Percentiles rank a stretch among this genome's conserved stretches.
phyloP scores from a whole-genome alignment of 2,797 vertebrate genomes.

The Champsocephalus esox region DNA sequence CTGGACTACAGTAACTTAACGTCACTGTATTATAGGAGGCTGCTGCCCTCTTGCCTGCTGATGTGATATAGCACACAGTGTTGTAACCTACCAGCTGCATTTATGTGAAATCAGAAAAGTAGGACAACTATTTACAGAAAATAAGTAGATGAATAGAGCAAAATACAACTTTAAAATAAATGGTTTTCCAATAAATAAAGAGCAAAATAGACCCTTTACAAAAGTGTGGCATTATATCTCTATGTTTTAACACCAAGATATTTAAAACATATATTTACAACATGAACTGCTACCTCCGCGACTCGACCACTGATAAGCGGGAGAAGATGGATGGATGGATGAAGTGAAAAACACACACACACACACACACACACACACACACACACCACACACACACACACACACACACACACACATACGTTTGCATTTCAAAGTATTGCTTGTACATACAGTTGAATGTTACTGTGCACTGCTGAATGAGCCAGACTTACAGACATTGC shows the following conservation, averaged over 20 bases:
- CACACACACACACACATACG: neutral
- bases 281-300: neutral
- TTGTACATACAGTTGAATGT: no score
- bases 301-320: no score
- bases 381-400: constrained; percentile 4
- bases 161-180: neutral
- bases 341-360: no score
- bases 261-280: neutral
- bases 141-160: neutral
- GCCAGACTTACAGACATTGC: constrained; percentile 33
- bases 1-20: neutral
- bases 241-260: neutral
- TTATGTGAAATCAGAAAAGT: neutral
- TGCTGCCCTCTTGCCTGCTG: constrained; percentile 69
- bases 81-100: neutral
- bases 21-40: constrained; percentile 18
- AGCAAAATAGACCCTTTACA: neutral
- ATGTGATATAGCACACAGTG: constrained; percentile 49
- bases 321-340: no score
- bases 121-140: neutral
- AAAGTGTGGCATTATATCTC: no score
- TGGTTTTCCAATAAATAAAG: neutral
- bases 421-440: no score
- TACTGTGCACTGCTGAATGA: neutral
- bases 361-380: neutral